Base-by-base conservation (phyloP, 2,888 invertebrate species). In the Lasioglossum villosulum region DNA sequence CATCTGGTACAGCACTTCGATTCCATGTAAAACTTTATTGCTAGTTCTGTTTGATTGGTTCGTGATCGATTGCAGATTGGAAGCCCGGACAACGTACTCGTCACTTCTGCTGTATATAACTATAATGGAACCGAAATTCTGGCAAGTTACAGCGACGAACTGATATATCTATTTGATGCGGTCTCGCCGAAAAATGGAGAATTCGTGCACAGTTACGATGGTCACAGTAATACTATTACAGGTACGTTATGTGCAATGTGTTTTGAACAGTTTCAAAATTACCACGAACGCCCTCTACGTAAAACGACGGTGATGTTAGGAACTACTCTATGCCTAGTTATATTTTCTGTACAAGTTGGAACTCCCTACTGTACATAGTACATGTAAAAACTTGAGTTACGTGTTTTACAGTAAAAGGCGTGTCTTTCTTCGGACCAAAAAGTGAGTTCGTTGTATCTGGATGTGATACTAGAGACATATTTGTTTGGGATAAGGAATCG, bases 141-240 rank as follows among this genome's bases (percentile, higher is more conserved):
- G 19, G 99, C 98, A n/a, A 98, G 98, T 0, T 99, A 99, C 95
- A 99, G 98, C 95, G 98, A 99, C 94, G 98, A 98, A 86, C 98
- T 98, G 92, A 98, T 99, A 89, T 99, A 98, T 95, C 96, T 99
- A 59, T 99, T 98, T 93, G 97, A 98, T 94, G 96, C 97, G 30
- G 96, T 93, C 66, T 95, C 95, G 83, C 95, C 96, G 5, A 95
- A 0, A 78, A 78, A 89, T 8, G 95, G 95, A 45, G 95, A 95
- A 89, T 96, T 93, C 90, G 93, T 95, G 87, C 96, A 96, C 95
- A 96, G 94, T 78, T 97, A 97, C 91, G 95, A 95, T 84, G 97
- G 97, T 0, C 97, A 97, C 94, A 96, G 95, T 89, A 95, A 93
- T 84, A 92, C 83, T 82, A 90, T 91, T 45, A 93, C 94, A 16